A percentile compares a stretch with the other conserved stretches of the same genome.
These are phyloP conservation scores for Drosophila yooni DNA, from an alignment of 2,888 invertebrate genomes.

Conservation along the genomic window DNA sequence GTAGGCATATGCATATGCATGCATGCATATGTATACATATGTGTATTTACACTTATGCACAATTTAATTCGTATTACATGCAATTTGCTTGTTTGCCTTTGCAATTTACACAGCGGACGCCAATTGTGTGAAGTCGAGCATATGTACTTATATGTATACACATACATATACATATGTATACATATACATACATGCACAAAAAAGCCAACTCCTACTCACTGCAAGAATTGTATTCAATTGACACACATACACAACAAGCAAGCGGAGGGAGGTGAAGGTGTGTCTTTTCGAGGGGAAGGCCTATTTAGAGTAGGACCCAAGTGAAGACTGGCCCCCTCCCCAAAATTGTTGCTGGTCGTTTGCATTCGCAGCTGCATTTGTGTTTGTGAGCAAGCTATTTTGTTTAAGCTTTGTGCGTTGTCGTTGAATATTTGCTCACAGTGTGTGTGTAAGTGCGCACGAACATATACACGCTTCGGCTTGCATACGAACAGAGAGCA, in stretches of 20 bases:
- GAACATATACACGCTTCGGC: conserved; percentile 15
- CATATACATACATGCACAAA: not conserved
- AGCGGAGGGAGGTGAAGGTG: not conserved
- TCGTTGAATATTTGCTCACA: conserved; percentile 53
- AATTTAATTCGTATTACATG: conserved; percentile 71
- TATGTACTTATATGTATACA: conserved; percentile 11
- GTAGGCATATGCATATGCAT: conserved; percentile 6
- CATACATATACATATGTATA: conserved; percentile 10
- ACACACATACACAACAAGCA: conserved; percentile 53
- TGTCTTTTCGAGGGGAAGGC: not conserved
- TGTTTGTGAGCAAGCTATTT: conserved; percentile 40
- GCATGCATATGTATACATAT: not conserved
- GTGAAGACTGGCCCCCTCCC: not conserved
- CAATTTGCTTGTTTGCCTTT: conserved; percentile 53
- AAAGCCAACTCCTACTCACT: conserved; percentile 32
- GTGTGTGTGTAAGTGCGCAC: conserved; percentile 18
- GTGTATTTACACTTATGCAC: conserved; percentile 16
- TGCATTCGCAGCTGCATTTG: conserved; percentile 42
- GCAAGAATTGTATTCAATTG: conserved; percentile 67
- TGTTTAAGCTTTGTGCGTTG: conserved; percentile 60
- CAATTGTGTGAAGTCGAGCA: conserved; percentile 52
- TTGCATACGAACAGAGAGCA: conserved; percentile 25
- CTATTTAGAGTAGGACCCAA: conserved; percentile 30
- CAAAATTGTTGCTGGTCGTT: conserved; percentile 23
- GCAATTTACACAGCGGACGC: conserved; percentile 47